These are phyloP conservation scores for Tetrao urogallus DNA, from an alignment of 2,113 vertebrate genomes.

Conservation along the genomic window DNA sequence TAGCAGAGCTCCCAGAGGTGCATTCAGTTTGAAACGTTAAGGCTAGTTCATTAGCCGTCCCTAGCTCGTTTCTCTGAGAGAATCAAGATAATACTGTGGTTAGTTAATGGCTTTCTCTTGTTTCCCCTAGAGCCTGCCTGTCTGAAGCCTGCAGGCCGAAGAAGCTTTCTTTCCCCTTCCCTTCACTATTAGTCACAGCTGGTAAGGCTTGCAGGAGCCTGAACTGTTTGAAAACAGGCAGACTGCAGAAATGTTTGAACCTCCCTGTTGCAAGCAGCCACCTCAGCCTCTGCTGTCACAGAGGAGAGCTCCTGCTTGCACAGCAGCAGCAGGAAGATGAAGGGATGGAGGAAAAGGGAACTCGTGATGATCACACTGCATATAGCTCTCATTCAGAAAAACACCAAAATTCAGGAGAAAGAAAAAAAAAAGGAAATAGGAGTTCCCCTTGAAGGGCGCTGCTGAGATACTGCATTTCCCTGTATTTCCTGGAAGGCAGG, in stretches of 20 bases:
- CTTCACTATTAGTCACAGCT: constrained; percentile 85
- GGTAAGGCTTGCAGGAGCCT: constrained; percentile 73
- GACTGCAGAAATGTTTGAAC: constrained; percentile 47
- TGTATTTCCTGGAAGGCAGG: not conserved
- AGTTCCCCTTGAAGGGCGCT: not conserved
- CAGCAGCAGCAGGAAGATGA: not conserved
- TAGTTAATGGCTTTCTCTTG: constrained; percentile 99
- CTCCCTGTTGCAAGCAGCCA: constrained; percentile 41
- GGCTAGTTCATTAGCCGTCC: constrained; percentile 94
- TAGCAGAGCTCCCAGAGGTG: constrained; percentile 88
- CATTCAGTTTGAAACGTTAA: constrained; percentile 87
- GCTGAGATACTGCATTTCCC: too few relatives aligned
- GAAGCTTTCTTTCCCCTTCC: constrained; percentile 82
- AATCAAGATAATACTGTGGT: constrained; percentile 98
- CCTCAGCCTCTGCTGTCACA: not conserved
- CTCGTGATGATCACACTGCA: not conserved
- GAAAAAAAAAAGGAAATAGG: too few relatives aligned
- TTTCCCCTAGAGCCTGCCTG: constrained; percentile 94
- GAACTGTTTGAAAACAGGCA: constrained; percentile 75
- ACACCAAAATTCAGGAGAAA: not conserved
- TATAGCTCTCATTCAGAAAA: not conserved
- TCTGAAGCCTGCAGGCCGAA: constrained; percentile 89
- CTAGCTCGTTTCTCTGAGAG: constrained; percentile 91
- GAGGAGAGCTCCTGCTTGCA: not conserved
- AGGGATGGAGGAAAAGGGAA: not conserved